phyloP scores from a whole-genome alignment of 1,140 invertebrate species.

The Drosophila bocki region DNA sequence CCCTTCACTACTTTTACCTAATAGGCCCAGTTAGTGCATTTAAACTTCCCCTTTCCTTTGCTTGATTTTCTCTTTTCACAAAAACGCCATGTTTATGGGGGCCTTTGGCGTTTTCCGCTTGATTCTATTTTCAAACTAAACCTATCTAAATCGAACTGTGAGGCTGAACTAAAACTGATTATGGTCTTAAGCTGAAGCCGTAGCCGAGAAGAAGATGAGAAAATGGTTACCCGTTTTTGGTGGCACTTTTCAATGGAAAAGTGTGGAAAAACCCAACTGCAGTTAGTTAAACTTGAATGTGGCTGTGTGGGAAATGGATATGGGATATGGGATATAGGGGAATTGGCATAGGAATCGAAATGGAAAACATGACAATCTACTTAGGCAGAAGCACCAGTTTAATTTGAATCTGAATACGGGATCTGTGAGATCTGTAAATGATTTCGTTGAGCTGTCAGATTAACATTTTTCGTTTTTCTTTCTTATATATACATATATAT shows the following conservation, averaged over 20 bases:
- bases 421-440: conserved; percentile 12
- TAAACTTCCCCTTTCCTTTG: neutral
- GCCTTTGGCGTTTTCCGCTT: conserved; percentile 72
- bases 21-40: conserved; percentile 1
- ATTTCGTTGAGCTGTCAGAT: conserved; percentile 55
- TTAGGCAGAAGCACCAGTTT: conserved; percentile 29
- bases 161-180: conserved; percentile 17
- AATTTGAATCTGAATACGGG: conserved; percentile 26
- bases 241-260: conserved; percentile 52
- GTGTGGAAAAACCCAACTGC: conserved; percentile 20
- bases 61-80: conserved; percentile 20
- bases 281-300: conserved; percentile 24
- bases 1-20: no score
- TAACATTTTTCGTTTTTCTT: conserved; percentile 60
- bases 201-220: conserved; percentile 2
- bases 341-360: conserved; percentile 9
- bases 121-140: conserved; percentile 71
- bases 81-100: conserved; percentile 67
- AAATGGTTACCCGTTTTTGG: conserved; percentile 37
- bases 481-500: neutral
- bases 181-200: conserved; percentile 37
- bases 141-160: conserved; percentile 9
- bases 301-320: conserved; percentile 7
- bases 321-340: neutral
- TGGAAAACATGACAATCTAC: conserved; percentile 68